phyloP scores from a whole-genome alignment of 2,797 vertebrate genomes.

The Tenualosa ilisha region DNA sequence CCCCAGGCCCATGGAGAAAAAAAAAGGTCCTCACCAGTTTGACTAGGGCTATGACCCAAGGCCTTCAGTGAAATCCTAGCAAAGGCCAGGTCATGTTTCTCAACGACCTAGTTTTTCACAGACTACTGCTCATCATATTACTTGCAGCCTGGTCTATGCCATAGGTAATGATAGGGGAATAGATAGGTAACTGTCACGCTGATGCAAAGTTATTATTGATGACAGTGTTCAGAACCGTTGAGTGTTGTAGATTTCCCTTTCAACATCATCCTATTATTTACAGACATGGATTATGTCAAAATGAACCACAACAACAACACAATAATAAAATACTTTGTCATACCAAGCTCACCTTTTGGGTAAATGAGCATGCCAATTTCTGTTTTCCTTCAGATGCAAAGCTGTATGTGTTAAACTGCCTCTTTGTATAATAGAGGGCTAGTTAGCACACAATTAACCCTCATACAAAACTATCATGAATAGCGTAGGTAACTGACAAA shows the following conservation, averaged over 20 bases:
- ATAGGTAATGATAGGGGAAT: background rate
- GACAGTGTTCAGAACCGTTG: background rate
- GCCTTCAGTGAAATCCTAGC: constrained; percentile 14
- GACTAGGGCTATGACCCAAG: background rate
- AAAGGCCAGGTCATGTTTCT: constrained; percentile 44
- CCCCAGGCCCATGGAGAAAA: background rate
- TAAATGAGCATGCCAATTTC: too few relatives aligned
- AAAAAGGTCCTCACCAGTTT: background rate
- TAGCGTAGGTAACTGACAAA: too few relatives aligned
- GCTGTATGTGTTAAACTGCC: too few relatives aligned
- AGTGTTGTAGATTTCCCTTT: background rate
- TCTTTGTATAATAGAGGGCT: too few relatives aligned
- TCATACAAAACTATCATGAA: too few relatives aligned
- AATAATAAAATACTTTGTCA: too few relatives aligned
- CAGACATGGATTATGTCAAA: too few relatives aligned
- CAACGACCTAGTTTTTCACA: constrained; percentile 40
- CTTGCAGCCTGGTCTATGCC: background rate
- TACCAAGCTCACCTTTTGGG: too few relatives aligned
- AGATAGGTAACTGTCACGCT: background rate
- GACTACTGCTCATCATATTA: background rate
- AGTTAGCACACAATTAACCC: too few relatives aligned
- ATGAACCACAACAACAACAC: too few relatives aligned
- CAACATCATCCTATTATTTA: too few relatives aligned
- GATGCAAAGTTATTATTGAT: background rate
- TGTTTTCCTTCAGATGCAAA: too few relatives aligned